Percentiles rank a stretch among this genome's conserved stretches.
Evolutionary conservation across 1,140 invertebrate species (phyloP).

Genomic region (Ceratoteleas bidentatus): DNA sequence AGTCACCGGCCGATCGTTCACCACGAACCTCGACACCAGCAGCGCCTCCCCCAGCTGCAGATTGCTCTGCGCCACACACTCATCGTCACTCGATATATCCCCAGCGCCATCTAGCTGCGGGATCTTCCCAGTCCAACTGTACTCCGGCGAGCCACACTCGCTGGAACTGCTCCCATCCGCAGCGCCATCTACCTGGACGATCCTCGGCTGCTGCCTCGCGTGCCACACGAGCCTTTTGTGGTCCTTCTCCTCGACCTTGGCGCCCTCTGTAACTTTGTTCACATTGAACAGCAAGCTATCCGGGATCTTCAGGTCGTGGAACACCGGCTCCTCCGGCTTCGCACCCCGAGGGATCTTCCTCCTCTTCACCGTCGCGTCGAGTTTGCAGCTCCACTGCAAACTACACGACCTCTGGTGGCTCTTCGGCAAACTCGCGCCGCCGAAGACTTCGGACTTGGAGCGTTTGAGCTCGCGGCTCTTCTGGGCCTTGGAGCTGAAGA

Average conservation of each 20-base stretch:
- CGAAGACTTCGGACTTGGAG: constrained; percentile 84
- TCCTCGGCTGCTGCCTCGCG: constrained; percentile 76
- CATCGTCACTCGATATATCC: constrained; percentile 83
- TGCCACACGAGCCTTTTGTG: constrained; percentile 78
- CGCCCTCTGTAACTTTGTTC: constrained; percentile 73
- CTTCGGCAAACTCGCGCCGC: constrained; percentile 80
- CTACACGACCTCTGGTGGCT: constrained; percentile 85
- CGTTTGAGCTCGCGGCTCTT: constrained; percentile 83
- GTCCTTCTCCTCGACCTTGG: constrained; percentile 76
- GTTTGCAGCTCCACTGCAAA: constrained; percentile 86
- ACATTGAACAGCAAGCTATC: constrained; percentile 81
- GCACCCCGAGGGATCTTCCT: constrained; percentile 83
- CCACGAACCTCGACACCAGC: constrained; percentile 64
- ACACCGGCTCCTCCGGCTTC: constrained; percentile 69
- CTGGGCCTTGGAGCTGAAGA: constrained; percentile 81
- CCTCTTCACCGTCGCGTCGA: constrained; percentile 85
- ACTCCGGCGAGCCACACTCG: constrained; percentile 77
- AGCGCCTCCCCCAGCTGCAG: constrained; percentile 73
- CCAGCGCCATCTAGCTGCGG: constrained; percentile 89
- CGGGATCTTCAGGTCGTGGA: constrained; percentile 78
- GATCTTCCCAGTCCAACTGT: constrained; percentile 76
- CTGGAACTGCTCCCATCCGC: constrained; percentile 82
- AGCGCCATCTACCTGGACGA: constrained; percentile 85
- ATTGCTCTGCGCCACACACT: constrained; percentile 63
- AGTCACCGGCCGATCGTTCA: constrained; percentile 88